Percentiles rank a stretch among this genome's conserved stretches.
Conservation (phyloP, 1,140 invertebrate genomes). For the Campodea augens region DNA sequence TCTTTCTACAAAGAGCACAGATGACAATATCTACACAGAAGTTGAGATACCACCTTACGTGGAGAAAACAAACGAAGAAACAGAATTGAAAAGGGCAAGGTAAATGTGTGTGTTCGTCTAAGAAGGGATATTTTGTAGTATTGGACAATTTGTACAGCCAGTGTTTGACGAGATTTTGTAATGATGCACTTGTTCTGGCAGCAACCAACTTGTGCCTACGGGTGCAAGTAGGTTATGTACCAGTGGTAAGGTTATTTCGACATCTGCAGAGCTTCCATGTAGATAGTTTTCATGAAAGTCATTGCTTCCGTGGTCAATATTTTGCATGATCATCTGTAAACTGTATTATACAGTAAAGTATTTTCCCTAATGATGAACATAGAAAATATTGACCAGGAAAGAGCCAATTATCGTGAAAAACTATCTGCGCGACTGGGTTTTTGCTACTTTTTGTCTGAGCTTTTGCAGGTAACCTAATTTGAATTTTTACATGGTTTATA, state of each 20-base stretch:
- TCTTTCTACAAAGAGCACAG: too few relatives aligned
- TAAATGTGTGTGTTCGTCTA: constrained; percentile 14
- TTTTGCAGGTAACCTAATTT: too few relatives aligned
- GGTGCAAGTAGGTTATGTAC: too few relatives aligned
- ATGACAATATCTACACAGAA: too few relatives aligned
- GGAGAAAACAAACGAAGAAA: constrained; percentile 25
- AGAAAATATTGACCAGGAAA: too few relatives aligned
- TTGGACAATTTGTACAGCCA: constrained; percentile 5
- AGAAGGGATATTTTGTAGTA: constrained; percentile 2
- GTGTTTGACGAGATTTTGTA: constrained; percentile 1
- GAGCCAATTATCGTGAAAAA: neutral
- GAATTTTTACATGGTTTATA: too few relatives aligned
- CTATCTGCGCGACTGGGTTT: neutral
- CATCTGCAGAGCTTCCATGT: too few relatives aligned
- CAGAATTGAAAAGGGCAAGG: constrained; percentile 28
- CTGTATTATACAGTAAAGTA: neutral
- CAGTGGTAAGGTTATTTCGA: too few relatives aligned
- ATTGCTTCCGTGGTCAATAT: neutral
- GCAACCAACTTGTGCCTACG: too few relatives aligned
- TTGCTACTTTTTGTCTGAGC: neutral
- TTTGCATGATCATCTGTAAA: neutral
- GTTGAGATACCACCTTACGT: constrained; percentile 27
- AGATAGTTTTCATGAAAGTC: constrained; percentile 2
- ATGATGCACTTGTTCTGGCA: too few relatives aligned
- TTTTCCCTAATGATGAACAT: too few relatives aligned